Conservation (phyloP, 2,113 vertebrate genomes). For the Campylorhamphus procurvoides region DNA sequence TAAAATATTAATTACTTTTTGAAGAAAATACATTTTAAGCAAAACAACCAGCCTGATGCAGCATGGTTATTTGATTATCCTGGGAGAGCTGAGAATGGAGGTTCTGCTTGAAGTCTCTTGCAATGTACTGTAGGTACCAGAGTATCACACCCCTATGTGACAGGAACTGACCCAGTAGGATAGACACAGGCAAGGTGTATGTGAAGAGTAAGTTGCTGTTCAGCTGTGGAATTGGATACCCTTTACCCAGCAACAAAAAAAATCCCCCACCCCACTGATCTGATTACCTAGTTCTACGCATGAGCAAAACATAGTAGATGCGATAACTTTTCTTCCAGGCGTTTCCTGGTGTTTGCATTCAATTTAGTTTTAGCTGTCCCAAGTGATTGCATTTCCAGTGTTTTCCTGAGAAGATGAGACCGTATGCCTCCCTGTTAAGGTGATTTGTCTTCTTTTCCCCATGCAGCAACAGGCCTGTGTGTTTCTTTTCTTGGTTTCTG, state of each 20-base stretch:
- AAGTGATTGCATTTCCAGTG: background rate
- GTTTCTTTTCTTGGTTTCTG: background rate
- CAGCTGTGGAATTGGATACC: background rate
- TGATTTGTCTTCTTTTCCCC: background rate
- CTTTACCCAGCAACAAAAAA: background rate
- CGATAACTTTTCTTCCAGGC: background rate
- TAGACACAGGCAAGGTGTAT: background rate
- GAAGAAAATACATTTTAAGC: slow-evolving; percentile 29
- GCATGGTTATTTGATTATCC: background rate
- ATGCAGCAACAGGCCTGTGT: background rate
- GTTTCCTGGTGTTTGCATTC: background rate
- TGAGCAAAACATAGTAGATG: background rate
- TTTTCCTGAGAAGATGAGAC: background rate
- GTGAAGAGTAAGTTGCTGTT: background rate
- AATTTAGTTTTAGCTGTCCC: background rate
- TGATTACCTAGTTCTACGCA: background rate
- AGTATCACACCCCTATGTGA: background rate
- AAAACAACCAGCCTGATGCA: slow-evolving; percentile 27
- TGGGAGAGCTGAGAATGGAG: background rate
- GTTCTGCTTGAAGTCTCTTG: background rate
- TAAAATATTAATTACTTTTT: slow-evolving; percentile 51
- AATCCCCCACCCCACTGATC: background rate
- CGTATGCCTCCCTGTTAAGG: background rate
- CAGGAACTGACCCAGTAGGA: background rate
- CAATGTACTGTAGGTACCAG: background rate